Evolutionary conservation across 2,113 vertebrate species (phyloP).

Genomic region (Glaucomys volans): DNA sequence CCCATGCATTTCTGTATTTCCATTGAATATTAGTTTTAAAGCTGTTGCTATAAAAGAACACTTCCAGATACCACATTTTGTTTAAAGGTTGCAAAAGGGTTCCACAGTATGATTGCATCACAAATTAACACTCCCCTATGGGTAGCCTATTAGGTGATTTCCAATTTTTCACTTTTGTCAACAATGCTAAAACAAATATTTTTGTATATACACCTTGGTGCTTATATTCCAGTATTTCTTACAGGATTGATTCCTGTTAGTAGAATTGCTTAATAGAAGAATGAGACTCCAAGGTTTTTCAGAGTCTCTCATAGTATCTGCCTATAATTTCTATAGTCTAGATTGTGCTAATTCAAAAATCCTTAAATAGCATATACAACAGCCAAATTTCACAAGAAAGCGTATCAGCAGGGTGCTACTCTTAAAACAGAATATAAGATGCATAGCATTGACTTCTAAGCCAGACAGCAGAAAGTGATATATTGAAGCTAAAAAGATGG

Average conservation of each 20-base stretch:
- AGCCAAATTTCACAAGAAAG: not conserved
- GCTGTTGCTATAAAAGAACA: not conserved
- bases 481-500: not conserved
- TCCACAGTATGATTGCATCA: accelerated
- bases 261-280: not conserved
- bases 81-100: not conserved
- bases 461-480: not conserved
- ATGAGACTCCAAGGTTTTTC: not conserved
- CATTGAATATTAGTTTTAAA: not conserved
- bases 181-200: not conserved
- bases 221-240: not conserved
- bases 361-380: not conserved
- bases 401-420: not conserved
- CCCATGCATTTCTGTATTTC: not conserved
- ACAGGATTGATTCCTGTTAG: not conserved
- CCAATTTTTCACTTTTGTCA: not conserved
- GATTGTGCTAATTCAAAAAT: not conserved
- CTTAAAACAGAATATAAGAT: not conserved
- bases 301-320: not conserved
- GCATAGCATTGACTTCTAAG: not conserved
- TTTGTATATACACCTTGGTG: not conserved
- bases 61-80: not conserved
- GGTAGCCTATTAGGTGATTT: not conserved
- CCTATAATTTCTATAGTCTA: not conserved
- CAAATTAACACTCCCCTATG: not conserved